These are phyloP conservation scores for Pelosia muscerda DNA, from an alignment of 2,888 invertebrate species.

Conservation along the genomic window DNA sequence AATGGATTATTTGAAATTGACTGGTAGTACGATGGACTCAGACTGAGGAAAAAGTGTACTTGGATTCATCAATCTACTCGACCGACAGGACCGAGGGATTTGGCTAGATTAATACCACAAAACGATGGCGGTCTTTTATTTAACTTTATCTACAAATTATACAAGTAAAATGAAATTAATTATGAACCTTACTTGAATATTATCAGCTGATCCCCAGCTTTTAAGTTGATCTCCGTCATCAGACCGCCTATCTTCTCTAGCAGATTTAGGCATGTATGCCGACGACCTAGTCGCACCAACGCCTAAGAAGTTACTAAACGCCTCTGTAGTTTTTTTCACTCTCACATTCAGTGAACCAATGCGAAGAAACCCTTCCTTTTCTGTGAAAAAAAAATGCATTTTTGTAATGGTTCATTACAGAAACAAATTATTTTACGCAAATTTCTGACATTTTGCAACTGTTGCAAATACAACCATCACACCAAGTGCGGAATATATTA, in stretches of 20 bases:
- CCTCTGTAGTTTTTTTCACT: slow-evolving; percentile 97
- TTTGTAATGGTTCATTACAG: background rate
- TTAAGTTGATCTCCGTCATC: slow-evolving; percentile 90
- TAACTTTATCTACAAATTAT: no score
- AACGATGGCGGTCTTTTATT: no score
- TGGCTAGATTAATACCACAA: no score
- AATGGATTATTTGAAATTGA: no score
- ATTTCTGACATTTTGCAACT: background rate
- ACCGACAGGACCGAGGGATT: no score
- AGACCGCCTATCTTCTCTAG: slow-evolving; percentile 70
- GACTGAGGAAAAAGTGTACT: no score
- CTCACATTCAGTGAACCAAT: slow-evolving; percentile 97
- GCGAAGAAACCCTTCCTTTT: slow-evolving; percentile 96
- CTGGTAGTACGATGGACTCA: no score
- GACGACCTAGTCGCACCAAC: slow-evolving; percentile 88
- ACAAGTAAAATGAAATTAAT: no score
- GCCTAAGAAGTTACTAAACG: slow-evolving; percentile 96
- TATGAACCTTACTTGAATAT: slow-evolving; percentile 87
- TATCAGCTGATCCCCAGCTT: slow-evolving; percentile 96
- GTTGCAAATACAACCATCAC: no score
- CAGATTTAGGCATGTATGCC: slow-evolving; percentile 78
- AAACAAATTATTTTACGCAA: background rate
- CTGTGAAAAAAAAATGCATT: slow-evolving; percentile 77
- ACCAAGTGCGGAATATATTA: no score
- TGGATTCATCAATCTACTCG: no score